These are phyloP conservation scores for Coregonus sp. DNA, from an alignment of 2,797 vertebrate species.

Conservation along the genomic window DNA sequence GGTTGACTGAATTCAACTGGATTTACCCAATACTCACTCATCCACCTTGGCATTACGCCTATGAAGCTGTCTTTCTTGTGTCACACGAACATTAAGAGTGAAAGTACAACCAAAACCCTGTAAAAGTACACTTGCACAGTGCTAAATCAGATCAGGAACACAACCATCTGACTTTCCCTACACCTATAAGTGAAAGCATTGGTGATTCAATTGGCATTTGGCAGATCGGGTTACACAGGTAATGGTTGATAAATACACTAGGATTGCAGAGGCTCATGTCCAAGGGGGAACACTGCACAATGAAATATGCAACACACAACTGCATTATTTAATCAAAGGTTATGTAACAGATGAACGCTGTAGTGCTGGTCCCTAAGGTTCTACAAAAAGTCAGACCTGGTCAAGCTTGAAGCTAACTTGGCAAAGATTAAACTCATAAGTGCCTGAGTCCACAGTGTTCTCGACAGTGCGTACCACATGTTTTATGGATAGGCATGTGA, in stretches of 20 bases:
- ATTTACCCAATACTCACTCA: too few relatives aligned
- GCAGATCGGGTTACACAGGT: constrained; percentile 30
- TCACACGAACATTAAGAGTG: too few relatives aligned
- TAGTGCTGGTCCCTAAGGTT: constrained; percentile 48
- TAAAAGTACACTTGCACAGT: not conserved
- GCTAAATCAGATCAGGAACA: not conserved
- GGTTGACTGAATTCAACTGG: too few relatives aligned
- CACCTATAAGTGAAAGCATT: constrained; percentile 23
- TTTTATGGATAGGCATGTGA: constrained; percentile 1
- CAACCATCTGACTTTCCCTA: not conserved
- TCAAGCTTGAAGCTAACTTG: constrained; percentile 57
- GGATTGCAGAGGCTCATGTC: constrained; percentile 30
- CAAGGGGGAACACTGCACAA: constrained; percentile 43
- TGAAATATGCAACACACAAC: constrained; percentile 59
- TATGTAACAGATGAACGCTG: constrained; percentile 50
- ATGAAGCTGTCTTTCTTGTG: too few relatives aligned
- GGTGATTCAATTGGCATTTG: constrained; percentile 5
- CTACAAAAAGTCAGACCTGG: constrained; percentile 58
- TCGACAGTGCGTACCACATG: not conserved
- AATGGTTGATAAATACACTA: constrained; percentile 1
- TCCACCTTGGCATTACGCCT: too few relatives aligned
- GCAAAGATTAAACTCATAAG: constrained; percentile 28
- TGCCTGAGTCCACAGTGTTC: not conserved
- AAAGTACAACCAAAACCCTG: too few relatives aligned
- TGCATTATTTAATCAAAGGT: constrained; percentile 63